These are phyloP conservation scores for Aleiodes testaceus DNA, from an alignment of 2,888 invertebrate genomes.

Conservation along the genomic window DNA sequence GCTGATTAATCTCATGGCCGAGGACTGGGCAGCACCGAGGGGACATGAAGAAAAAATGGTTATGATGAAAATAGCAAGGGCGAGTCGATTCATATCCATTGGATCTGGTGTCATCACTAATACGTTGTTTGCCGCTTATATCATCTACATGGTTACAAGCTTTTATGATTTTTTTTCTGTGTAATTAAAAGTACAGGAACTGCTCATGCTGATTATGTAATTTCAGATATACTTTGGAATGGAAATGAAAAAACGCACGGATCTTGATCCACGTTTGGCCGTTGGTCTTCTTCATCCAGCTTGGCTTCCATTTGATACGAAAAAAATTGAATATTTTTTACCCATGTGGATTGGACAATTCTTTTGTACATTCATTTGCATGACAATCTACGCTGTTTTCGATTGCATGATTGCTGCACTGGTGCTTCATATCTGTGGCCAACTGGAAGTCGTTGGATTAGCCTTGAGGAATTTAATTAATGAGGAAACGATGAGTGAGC, in stretches of 20 bases:
- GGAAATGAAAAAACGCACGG: slow-evolving; percentile 42
- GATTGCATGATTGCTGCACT: slow-evolving; percentile 59
- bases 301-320: slow-evolving; percentile 58
- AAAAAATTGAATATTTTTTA: slow-evolving; percentile 55
- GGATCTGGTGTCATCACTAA: slow-evolving; percentile 48
- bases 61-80: slow-evolving; percentile 48
- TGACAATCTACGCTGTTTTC: slow-evolving; percentile 57
- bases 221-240: slow-evolving; percentile 46
- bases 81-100: slow-evolving; percentile 49
- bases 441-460: slow-evolving; percentile 50
- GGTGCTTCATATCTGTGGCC: slow-evolving; percentile 62
- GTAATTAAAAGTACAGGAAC: background rate
- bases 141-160: slow-evolving; percentile 20
- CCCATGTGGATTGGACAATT: slow-evolving; percentile 59
- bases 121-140: slow-evolving; percentile 46
- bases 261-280: slow-evolving; percentile 49
- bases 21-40: slow-evolving; percentile 47
- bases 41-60: slow-evolving; percentile 44
- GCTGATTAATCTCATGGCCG: slow-evolving; percentile 38
- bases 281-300: slow-evolving; percentile 48
- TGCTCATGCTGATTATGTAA: background rate
- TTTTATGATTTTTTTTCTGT: background rate
- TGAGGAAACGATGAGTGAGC: slow-evolving; percentile 1
- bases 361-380: slow-evolving; percentile 53
- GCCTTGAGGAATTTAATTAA: slow-evolving; percentile 45